These are phyloP conservation scores for Microtus ochrogaster DNA, from an alignment of 2,113 vertebrate species.

Conservation along the genomic window DNA sequence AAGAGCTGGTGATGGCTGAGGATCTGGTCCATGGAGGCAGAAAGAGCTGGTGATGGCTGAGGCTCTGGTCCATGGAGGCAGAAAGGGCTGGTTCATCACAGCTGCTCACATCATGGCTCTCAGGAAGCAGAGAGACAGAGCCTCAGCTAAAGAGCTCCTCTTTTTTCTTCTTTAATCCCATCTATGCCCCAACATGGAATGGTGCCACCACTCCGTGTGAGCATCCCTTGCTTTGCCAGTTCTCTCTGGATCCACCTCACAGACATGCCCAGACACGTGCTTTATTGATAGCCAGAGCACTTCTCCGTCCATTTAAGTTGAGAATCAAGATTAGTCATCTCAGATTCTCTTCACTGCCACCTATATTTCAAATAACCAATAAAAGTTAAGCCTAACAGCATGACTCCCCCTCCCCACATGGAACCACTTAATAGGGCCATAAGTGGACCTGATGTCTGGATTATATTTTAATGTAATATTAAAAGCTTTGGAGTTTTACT, in stretches of 20 bases:
- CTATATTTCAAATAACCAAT: constrained; percentile 9
- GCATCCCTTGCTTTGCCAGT: neutral
- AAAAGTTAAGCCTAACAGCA: neutral
- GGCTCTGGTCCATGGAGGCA: neutral
- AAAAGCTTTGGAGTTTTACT: neutral
- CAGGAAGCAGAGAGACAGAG: neutral
- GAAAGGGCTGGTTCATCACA: neutral
- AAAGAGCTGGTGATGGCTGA: neutral
- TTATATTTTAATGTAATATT: constrained; percentile 7
- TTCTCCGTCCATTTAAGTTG: neutral
- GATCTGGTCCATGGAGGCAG: neutral
- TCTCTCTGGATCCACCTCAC: neutral
- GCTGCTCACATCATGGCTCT: neutral
- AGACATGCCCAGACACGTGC: neutral
- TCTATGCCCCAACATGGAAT: neutral
- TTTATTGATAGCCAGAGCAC: neutral
- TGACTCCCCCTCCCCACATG: neutral
- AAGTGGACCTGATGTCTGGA: neutral
- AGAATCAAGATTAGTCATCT: neutral
- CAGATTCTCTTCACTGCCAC: neutral
- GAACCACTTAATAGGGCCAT: neutral
- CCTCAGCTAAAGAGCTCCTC: neutral
- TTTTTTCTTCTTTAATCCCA: neutral
- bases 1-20: neutral
- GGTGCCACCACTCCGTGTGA: neutral